Evolutionary conservation across 2,113 vertebrate species (phyloP).

Genomic region (Mus pahari): DNA sequence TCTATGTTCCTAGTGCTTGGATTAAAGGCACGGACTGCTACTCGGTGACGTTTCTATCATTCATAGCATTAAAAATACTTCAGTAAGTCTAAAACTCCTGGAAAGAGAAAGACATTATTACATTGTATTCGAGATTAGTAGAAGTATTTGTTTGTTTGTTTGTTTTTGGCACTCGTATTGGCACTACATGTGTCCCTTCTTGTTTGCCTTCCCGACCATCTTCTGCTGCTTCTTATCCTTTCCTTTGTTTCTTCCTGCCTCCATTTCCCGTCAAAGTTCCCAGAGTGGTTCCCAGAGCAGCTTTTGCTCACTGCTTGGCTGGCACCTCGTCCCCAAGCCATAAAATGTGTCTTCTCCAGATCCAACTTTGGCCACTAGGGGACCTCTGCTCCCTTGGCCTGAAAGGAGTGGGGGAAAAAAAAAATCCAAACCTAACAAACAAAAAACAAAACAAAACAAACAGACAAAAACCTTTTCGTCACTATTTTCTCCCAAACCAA

Average conservation of each 20-base stretch:
- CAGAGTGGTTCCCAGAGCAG: background rate
- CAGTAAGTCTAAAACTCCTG: too few species aligned
- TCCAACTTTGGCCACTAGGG: constrained; percentile 39
- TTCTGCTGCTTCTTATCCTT: background rate
- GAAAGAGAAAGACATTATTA: too few species aligned
- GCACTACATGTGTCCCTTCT: background rate
- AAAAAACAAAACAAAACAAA: background rate
- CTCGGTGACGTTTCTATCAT: too few species aligned
- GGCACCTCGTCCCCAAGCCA: background rate
- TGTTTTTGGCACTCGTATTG: background rate
- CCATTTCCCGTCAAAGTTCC: fast-evolving
- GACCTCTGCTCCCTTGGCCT: background rate
- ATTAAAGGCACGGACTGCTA: too few species aligned
- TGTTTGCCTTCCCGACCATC: background rate
- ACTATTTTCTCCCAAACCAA: background rate
- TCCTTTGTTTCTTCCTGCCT: background rate
- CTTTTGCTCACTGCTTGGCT: background rate
- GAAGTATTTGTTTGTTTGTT: too few species aligned
- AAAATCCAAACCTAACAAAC: background rate
- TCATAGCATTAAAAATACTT: background rate
- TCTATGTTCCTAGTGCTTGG: too few species aligned
- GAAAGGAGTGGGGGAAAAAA: background rate
- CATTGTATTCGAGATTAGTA: too few species aligned
- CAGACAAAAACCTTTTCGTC: background rate
- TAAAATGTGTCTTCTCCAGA: background rate